Percentiles rank a stretch among this genome's conserved stretches.
phyloP scores from a whole-genome alignment of 2,113 vertebrate species.

The Heteronetta atricapilla region DNA sequence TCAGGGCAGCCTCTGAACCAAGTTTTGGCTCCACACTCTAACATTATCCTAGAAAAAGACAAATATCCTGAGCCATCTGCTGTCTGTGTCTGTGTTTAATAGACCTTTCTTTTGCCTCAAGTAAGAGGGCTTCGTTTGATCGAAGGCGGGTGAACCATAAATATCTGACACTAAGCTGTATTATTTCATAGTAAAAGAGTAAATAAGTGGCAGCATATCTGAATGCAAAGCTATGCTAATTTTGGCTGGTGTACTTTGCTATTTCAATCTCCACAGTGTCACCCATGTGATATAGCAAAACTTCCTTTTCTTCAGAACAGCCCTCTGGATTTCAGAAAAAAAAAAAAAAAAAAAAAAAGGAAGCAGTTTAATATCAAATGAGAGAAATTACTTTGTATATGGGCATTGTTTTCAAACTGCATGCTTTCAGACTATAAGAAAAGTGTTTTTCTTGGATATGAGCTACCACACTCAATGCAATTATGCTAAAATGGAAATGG shows the following conservation, averaged over 20 bases:
- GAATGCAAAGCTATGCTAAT: neutral
- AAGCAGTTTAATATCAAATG: slow-evolving; percentile 1
- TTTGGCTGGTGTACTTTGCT: neutral
- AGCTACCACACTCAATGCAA: neutral
- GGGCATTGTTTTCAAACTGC: neutral
- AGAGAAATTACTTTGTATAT: neutral
- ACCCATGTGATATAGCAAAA: neutral
- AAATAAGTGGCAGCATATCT: neutral
- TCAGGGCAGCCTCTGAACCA: slow-evolving; percentile 18
- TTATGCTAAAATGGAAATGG: neutral
- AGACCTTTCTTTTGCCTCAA: neutral
- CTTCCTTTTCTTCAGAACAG: neutral
- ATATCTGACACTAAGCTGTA: neutral
- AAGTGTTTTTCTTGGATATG: neutral
- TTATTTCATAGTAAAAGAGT: neutral
- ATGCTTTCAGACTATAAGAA: neutral
- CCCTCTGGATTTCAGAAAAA: neutral
- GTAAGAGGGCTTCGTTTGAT: neutral
- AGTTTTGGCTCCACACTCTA: neutral
- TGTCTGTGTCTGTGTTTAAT: neutral
- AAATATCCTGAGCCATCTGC: neutral
- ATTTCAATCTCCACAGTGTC: neutral
- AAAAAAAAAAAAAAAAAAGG: neutral
- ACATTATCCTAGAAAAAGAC: neutral
- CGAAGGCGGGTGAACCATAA: neutral